A percentile compares a stretch with the other conserved stretches of the same genome.
phyloP scores from a whole-genome alignment of 2,888 invertebrate species.

The Axea sp. region DNA sequence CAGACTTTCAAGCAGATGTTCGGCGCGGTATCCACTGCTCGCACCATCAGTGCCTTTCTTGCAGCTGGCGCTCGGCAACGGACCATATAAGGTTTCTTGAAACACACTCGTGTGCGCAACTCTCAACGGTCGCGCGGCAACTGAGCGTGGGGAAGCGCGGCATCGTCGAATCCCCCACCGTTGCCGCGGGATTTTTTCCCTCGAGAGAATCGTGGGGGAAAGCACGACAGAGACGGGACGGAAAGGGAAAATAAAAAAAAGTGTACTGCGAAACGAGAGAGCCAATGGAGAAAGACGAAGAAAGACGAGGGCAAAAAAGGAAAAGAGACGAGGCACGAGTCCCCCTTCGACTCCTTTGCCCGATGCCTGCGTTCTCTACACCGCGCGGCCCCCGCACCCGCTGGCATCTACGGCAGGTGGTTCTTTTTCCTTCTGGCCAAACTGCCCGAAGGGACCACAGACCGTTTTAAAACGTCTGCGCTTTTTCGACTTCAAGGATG shows the following conservation, averaged over 20 bases:
- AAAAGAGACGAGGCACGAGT: constrained; percentile 14
- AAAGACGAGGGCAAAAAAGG: constrained; percentile 59
- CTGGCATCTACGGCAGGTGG: constrained; percentile 75
- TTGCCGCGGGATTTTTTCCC: constrained; percentile 60
- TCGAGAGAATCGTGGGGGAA: constrained; percentile 40
- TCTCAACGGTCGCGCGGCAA: constrained; percentile 79
- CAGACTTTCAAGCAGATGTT: constrained; percentile 23
- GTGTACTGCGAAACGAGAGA: constrained; percentile 20
- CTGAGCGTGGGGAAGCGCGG: constrained; percentile 77
- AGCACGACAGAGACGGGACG: constrained; percentile 28
- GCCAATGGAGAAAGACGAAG: constrained; percentile 53
- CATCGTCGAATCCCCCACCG: constrained; percentile 72
- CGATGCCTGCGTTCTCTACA: neutral
- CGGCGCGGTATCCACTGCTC: constrained; percentile 5
- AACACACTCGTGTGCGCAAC: constrained; percentile 66
- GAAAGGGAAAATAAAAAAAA: constrained; percentile 27
- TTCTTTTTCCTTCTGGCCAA: constrained; percentile 73
- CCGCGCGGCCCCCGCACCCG: constrained; percentile 53
- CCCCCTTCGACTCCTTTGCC: constrained; percentile 22
- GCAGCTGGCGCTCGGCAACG: constrained; percentile 25
- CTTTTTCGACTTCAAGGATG: constrained; percentile 19
- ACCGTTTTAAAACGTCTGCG: constrained; percentile 66
- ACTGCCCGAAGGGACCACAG: constrained; percentile 72
- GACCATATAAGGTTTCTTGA: constrained; percentile 3
- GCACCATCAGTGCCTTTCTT: constrained; percentile 20